These are phyloP conservation scores for Pipistrellus pipistrellus DNA, from an alignment of 2,797 vertebrate genomes.

Conservation along the genomic window DNA sequence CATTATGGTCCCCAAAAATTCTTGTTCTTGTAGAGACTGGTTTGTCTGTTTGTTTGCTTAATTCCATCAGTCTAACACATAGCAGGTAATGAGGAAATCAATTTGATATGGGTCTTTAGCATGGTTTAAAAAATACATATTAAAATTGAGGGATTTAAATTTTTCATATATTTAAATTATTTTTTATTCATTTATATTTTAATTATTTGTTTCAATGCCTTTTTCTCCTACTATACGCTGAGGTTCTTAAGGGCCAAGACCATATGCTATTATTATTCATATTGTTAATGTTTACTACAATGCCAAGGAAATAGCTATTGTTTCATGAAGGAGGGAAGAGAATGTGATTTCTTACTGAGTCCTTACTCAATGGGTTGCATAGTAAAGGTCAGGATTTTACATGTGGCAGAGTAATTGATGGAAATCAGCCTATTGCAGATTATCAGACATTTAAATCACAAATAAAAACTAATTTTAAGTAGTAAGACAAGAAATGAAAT, in stretches of 20 bases:
- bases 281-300: neutral
- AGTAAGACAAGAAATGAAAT: slow-evolving; percentile 18
- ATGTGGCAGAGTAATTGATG: neutral
- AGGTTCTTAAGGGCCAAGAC: neutral
- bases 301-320: neutral
- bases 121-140: neutral
- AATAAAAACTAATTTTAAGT: neutral
- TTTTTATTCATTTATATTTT: neutral
- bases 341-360: neutral
- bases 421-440: neutral
- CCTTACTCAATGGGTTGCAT: neutral
- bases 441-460: neutral
- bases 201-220: neutral
- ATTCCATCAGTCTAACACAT: neutral
- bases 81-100: neutral
- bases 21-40: neutral
- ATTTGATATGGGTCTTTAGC: neutral
- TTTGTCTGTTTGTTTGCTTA: neutral
- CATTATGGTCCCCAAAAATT: neutral
- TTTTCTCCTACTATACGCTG: neutral
- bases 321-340: neutral
- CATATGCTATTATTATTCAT: neutral
- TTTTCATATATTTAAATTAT: slow-evolving; percentile 1
- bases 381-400: neutral
- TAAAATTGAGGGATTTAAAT: neutral